Conservation (phyloP, 2,888 invertebrate genomes). For the Acanthosepion lycidas region DNA sequence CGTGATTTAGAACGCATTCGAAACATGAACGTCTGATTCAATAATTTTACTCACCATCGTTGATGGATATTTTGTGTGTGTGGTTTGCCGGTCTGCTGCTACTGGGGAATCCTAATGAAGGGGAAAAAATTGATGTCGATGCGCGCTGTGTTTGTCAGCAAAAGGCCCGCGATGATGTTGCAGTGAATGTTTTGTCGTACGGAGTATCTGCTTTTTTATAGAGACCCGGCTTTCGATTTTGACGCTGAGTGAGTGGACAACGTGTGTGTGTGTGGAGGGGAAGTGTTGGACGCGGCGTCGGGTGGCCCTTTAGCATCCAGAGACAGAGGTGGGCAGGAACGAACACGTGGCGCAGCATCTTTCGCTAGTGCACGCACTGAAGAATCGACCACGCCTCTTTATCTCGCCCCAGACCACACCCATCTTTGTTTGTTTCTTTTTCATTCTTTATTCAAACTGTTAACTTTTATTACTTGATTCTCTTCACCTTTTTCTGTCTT, state of each 20-base stretch:
- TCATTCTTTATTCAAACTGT: neutral
- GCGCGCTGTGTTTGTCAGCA: neutral
- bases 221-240: neutral
- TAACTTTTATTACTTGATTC: neutral
- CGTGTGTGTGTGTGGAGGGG: neutral
- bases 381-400: neutral
- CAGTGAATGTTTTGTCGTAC: neutral
- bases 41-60: neutral
- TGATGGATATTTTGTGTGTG: neutral
- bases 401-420: neutral
- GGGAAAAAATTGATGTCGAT: neutral
- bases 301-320: neutral
- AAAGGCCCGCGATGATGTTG: neutral
- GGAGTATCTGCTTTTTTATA: neutral
- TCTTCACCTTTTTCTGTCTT: neutral
- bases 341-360: neutral
- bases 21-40: too few relatives aligned
- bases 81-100: constrained; percentile 20
- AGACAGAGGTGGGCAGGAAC: neutral
- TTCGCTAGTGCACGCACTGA: constrained; percentile 13
- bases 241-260: neutral
- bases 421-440: neutral
- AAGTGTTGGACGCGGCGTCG: neutral
- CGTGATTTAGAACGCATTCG: neutral
- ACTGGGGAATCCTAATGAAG: neutral